A percentile compares a stretch with the other conserved stretches of the same genome.
These are phyloP conservation scores for Dimorphilus gyrociliatus DNA, from an alignment of 2,888 invertebrate species.

Conservation along the genomic window DNA sequence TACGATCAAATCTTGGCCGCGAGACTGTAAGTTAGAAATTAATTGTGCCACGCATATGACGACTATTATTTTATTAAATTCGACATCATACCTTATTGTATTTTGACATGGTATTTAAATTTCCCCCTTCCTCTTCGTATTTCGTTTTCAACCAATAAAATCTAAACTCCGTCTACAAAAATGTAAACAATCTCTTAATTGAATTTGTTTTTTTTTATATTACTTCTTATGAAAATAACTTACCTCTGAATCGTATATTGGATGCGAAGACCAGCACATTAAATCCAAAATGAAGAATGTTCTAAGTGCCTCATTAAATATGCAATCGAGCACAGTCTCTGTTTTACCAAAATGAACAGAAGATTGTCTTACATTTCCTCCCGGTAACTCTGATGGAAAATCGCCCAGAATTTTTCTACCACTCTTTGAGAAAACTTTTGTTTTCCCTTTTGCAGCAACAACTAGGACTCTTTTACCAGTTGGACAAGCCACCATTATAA, in stretches of 20 bases:
- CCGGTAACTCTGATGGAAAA: slow-evolving; percentile 54
- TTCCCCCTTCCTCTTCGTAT: too few species aligned
- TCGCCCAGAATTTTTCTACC: slow-evolving; percentile 43
- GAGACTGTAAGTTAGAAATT: too few species aligned
- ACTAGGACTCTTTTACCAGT: slow-evolving; percentile 65
- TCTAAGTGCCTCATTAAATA: slow-evolving; percentile 48
- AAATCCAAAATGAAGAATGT: slow-evolving; percentile 65
- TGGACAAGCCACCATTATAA: slow-evolving; percentile 54
- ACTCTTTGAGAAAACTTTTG: slow-evolving; percentile 51
- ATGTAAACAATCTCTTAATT: slow-evolving; percentile 10
- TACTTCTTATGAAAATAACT: slow-evolving; percentile 13
- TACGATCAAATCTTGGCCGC: too few species aligned
- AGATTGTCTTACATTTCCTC: slow-evolving; percentile 41
- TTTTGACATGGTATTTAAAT: too few species aligned
- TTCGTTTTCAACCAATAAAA: slow-evolving; percentile 65
- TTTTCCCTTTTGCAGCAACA: slow-evolving; percentile 56
- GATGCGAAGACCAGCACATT: slow-evolving; percentile 58
- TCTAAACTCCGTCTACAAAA: slow-evolving; percentile 58
- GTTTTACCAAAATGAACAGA: slow-evolving; percentile 19
- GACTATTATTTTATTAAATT: too few species aligned
- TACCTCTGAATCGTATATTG: slow-evolving; percentile 58
- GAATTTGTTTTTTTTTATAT: slow-evolving; percentile 4
- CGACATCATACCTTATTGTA: too few species aligned
- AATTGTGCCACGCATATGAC: too few species aligned
- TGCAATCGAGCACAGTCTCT: slow-evolving; percentile 63